Conservation (phyloP, 2,797 vertebrate species). For the Rhinoraja longicauda region DNA sequence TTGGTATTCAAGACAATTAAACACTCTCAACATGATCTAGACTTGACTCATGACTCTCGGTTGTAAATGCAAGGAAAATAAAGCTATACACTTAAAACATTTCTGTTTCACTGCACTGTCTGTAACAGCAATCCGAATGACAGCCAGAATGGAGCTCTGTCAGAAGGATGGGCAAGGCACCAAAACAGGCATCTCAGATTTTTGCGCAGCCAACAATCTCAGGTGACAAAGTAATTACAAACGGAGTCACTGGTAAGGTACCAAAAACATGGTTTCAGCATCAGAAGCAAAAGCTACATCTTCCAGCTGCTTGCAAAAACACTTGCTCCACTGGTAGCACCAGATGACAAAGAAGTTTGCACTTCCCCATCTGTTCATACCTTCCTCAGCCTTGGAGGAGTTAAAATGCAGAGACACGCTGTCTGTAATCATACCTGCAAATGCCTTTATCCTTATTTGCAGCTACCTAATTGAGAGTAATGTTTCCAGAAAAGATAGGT, state of each 20-base stretch:
- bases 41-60: not conserved
- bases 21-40: too few species aligned
- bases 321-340: too few species aligned
- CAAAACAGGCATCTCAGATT: not conserved
- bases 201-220: not conserved
- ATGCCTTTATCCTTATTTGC: not conserved
- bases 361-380: not conserved
- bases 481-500: not conserved
- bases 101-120: not conserved
- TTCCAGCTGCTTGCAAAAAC: not conserved
- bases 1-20: too few species aligned
- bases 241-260: not conserved
- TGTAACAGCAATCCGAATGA: not conserved
- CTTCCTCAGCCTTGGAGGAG: not conserved
- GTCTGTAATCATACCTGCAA: not conserved
- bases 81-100: not conserved
- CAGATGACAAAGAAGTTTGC: not conserved
- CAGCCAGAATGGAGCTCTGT: not conserved
- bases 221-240: not conserved
- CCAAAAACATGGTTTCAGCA: not conserved
- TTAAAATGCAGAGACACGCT: not conserved
- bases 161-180: not conserved
- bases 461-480: not conserved
- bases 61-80: not conserved
- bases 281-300: not conserved